These are phyloP conservation scores for Zaprionus inermis DNA, from an alignment of 1,140 invertebrate genomes.

Conservation along the genomic window DNA sequence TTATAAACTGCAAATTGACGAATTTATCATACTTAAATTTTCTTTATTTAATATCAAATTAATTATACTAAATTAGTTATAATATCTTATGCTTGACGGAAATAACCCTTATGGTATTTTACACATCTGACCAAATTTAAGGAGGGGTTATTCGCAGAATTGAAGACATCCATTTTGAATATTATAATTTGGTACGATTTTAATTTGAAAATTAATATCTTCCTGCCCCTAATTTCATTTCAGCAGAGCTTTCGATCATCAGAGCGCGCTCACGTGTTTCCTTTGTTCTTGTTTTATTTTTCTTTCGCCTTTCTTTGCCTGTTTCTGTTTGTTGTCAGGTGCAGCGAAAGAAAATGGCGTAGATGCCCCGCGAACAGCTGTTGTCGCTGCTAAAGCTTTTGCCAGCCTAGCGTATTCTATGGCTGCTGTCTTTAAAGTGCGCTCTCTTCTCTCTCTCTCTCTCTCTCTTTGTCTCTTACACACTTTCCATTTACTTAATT, in stretches of 20 bases:
- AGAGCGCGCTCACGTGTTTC: not conserved
- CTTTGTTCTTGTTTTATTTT: not conserved
- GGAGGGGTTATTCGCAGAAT: too few relatives aligned
- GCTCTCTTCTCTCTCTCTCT: not conserved
- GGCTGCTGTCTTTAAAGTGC: not conserved
- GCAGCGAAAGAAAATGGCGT: constrained; percentile 14
- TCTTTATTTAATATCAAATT: too few relatives aligned
- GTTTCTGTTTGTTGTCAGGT: constrained; percentile 4
- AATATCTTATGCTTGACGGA: too few relatives aligned
- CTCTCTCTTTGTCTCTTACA: not conserved
- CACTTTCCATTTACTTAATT: not conserved
- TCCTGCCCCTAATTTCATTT: not conserved
- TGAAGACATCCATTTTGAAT: too few relatives aligned
- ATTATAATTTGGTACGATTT: not conserved
- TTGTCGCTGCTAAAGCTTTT: constrained; percentile 2
- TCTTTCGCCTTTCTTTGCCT: not conserved
- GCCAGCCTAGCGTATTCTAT: not conserved
- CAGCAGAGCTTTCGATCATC: not conserved
- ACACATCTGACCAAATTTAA: not conserved
- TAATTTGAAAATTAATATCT: not conserved
- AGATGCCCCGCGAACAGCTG: constrained; percentile 10
- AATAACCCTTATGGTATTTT: too few relatives aligned
- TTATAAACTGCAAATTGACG: too few relatives aligned
- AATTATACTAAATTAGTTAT: too few relatives aligned
- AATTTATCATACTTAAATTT: too few relatives aligned